Percentiles rank a stretch among this genome's conserved stretches.
These are phyloP conservation scores for Syndactyla subalaris DNA, from an alignment of 2,797 vertebrate species.

Conservation along the genomic window DNA sequence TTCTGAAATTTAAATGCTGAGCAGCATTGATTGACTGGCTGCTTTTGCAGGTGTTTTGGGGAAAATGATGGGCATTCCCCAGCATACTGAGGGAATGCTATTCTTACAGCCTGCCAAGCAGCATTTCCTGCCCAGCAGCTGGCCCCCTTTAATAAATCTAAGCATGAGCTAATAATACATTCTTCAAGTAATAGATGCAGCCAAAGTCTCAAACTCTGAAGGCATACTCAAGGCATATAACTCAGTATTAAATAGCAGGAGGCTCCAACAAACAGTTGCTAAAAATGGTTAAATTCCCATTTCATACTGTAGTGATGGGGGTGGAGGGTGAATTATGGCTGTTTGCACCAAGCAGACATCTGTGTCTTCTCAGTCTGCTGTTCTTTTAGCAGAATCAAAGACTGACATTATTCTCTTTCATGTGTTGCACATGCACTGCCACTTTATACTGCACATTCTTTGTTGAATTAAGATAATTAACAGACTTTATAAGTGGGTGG, in stretches of 20 bases:
- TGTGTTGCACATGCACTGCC: background rate
- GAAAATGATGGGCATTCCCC: background rate
- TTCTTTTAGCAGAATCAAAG: constrained; percentile 13
- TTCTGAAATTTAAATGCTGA: background rate
- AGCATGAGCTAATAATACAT: background rate
- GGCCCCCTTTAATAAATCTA: background rate
- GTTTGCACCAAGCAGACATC: constrained; percentile 5
- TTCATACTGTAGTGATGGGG: background rate
- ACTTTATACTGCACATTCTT: background rate
- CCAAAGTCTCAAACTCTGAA: background rate
- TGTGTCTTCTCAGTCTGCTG: background rate
- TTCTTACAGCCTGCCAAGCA: background rate
- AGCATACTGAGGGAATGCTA: background rate
- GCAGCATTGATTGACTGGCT: background rate
- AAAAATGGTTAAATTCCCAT: background rate
- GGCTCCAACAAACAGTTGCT: background rate
- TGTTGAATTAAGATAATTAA: background rate
- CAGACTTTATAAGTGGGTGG: background rate
- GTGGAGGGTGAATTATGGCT: background rate
- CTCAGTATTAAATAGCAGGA: background rate
- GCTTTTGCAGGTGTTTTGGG: background rate
- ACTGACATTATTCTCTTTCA: background rate
- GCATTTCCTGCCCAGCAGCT: background rate
- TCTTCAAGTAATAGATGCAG: background rate
- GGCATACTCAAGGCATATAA: background rate